Evolutionary conservation across 2,113 vertebrate species (phyloP).

Genomic region (Leptobrachium leishanense): DNA sequence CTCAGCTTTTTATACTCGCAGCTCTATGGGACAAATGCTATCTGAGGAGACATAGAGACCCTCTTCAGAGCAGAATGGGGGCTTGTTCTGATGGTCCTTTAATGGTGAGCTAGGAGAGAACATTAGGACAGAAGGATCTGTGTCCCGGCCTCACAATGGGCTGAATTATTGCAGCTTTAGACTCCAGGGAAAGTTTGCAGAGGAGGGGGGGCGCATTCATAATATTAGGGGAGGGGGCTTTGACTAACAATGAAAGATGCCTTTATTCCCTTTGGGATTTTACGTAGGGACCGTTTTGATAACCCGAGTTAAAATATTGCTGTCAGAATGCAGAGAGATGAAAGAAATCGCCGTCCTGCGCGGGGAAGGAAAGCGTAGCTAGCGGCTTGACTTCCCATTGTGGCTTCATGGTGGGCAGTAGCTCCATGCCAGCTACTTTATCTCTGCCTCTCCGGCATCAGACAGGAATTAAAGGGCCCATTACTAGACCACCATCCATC

Average conservation of each 20-base stretch:
- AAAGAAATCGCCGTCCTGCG: neutral
- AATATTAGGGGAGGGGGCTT: constrained; percentile 54
- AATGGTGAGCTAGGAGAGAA: constrained; percentile 71
- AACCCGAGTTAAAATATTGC: neutral
- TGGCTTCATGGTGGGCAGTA: too few species aligned
- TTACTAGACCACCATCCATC: too few species aligned
- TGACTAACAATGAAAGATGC: constrained; percentile 57
- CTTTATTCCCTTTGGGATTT: constrained; percentile 54
- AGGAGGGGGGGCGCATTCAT: constrained; percentile 19
- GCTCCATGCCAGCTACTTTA: too few species aligned
- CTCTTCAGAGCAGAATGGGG: constrained; percentile 93
- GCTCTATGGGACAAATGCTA: constrained; percentile 87
- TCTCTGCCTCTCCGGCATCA: too few species aligned
- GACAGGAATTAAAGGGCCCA: too few species aligned
- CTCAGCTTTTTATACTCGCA: constrained; percentile 87
- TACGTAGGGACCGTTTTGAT: neutral
- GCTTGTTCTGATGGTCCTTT: constrained; percentile 89
- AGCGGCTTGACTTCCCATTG: too few species aligned
- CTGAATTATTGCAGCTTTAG: constrained; percentile 75
- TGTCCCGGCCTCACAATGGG: constrained; percentile 79
- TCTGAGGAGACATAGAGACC: constrained; percentile 94
- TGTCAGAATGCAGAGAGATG: neutral
- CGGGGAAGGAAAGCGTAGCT: too few species aligned
- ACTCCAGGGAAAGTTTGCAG: constrained; percentile 56
- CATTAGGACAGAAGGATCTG: constrained; percentile 82